Conservation (phyloP, 2,888 invertebrate genomes). For the Nemoura dubitans region DNA sequence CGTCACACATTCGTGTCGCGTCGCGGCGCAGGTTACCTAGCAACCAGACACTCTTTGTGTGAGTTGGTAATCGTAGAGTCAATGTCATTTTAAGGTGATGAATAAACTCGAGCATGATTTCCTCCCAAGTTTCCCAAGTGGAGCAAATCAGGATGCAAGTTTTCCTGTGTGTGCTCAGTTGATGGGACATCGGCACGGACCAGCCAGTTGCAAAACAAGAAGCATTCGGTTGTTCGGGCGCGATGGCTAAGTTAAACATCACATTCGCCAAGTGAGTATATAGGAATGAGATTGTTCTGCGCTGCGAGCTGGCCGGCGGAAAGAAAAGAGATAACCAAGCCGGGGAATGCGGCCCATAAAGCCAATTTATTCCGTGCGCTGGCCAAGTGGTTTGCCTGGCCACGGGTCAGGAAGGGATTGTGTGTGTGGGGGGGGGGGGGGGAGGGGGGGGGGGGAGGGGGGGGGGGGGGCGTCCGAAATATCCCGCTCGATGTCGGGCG, state of each 20-base stretch:
- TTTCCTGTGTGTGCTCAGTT: neutral
- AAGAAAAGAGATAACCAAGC: slow-evolving; percentile 4
- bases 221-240: neutral
- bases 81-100: neutral
- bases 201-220: slow-evolving; percentile 21
- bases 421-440: too few species aligned
- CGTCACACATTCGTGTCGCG: neutral
- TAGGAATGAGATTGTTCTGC: neutral
- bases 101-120: neutral
- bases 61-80: neutral
- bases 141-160: neutral
- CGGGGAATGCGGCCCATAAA: neutral
- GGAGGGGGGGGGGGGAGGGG: too few species aligned
- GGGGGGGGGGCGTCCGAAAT: too few species aligned
- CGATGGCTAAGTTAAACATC: neutral
- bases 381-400: neutral
- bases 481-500: neutral
- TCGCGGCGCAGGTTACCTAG: neutral
- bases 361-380: neutral
- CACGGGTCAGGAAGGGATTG: too few species aligned
- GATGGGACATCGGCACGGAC: neutral
- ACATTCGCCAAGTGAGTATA: neutral
- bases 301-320: neutral
- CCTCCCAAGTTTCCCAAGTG: neutral
- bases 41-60: neutral